Conservation (phyloP, 2,797 vertebrate genomes). For the Cichlasoma orientale region DNA sequence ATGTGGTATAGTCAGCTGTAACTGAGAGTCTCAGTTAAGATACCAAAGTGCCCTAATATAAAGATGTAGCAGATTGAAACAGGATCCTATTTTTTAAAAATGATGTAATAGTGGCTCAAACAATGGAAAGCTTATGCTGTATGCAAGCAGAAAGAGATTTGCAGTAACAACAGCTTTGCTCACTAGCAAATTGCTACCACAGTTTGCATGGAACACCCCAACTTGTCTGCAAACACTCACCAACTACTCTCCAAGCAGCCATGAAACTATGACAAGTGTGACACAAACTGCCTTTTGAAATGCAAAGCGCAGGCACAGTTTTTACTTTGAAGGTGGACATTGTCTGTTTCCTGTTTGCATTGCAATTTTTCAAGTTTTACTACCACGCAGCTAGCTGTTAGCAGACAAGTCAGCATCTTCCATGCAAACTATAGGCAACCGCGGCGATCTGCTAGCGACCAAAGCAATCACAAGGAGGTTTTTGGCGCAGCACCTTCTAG, state of each 20-base stretch:
- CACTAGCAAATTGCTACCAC: neutral
- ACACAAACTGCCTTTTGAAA: neutral
- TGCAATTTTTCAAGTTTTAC: neutral
- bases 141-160: neutral
- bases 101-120: neutral
- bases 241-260: neutral
- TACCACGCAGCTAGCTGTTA: neutral
- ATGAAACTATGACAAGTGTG: neutral
- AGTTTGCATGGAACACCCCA: no score
- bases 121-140: neutral
- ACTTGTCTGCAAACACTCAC: neutral
- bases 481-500: neutral
- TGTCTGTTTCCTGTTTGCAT: neutral
- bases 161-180: neutral
- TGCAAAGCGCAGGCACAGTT: neutral
- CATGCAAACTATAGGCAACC: neutral
- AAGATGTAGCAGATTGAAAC: neutral
- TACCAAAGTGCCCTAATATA: neutral
- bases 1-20: neutral
- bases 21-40: neutral
- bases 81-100: neutral
- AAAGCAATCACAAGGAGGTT: neutral
- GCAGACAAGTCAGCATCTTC: neutral
- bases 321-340: neutral
- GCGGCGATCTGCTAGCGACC: neutral